Evolutionary conservation across 2,888 invertebrate species (phyloP).

Genomic region (Syrphus vitripennis): DNA sequence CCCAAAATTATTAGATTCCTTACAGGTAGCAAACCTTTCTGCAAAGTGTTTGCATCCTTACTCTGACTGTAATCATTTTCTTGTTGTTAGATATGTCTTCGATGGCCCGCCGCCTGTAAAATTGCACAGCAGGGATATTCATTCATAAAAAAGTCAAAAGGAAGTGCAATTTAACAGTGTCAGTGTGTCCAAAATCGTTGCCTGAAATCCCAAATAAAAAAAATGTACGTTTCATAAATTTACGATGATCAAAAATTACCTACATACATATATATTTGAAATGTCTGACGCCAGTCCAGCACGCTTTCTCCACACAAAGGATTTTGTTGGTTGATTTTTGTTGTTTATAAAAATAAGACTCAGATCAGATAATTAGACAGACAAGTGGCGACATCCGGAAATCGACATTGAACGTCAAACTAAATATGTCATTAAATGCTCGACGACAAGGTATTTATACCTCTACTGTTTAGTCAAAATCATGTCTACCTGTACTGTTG

Average conservation of each 20-base stretch:
- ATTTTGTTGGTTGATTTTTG: not conserved
- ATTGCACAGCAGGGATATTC: slow-evolving; percentile 73
- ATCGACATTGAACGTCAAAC: slow-evolving; percentile 48
- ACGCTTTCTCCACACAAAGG: slow-evolving; percentile 27
- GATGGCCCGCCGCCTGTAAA: slow-evolving; percentile 54
- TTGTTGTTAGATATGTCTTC: slow-evolving; percentile 36
- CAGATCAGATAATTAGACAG: slow-evolving; percentile 65
- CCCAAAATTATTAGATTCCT: not conserved
- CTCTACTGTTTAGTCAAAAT: not conserved
- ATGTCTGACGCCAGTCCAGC: slow-evolving; percentile 62
- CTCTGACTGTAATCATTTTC: slow-evolving; percentile 45
- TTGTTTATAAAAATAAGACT: slow-evolving; percentile 55
- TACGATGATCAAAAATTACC: slow-evolving; percentile 46
- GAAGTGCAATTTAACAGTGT: slow-evolving; percentile 17
- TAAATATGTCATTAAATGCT: slow-evolving; percentile 70
- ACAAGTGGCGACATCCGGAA: slow-evolving; percentile 71
- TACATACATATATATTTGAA: no score
- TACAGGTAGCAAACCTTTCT: slow-evolving; percentile 8
- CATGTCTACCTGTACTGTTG: slow-evolving; percentile 26
- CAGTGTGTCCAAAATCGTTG: slow-evolving; percentile 14
- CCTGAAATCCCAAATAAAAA: slow-evolving; percentile 32
- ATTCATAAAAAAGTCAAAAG: slow-evolving; percentile 71
- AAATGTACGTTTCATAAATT: slow-evolving; percentile 14
- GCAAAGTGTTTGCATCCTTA: not conserved
- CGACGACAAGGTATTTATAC: slow-evolving; percentile 35